These are phyloP conservation scores for Cristatella mucedo DNA, from an alignment of 2,888 invertebrate genomes.

Conservation along the genomic window DNA sequence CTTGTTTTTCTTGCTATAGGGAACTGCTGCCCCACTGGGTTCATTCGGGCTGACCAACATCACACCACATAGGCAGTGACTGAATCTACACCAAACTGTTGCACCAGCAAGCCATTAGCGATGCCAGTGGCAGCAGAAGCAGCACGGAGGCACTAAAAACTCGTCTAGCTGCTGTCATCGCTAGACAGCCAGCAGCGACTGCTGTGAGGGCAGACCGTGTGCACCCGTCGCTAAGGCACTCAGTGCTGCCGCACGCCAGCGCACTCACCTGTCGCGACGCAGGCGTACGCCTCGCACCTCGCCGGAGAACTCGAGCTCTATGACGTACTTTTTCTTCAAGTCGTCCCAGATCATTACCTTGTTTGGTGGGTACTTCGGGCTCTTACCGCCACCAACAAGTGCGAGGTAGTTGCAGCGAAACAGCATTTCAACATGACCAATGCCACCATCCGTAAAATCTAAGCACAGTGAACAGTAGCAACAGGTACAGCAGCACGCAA, in stretches of 20 bases:
- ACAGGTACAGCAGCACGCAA: too few species aligned
- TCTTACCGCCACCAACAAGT: conserved; percentile 78
- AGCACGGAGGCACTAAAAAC: too few species aligned
- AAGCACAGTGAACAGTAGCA: conserved; percentile 12
- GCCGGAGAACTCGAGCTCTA: conserved; percentile 80
- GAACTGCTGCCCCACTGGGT: too few species aligned
- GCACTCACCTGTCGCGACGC: conserved; percentile 55
- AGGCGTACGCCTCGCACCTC: conserved; percentile 81
- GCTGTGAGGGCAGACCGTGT: too few species aligned
- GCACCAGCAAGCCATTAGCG: too few species aligned
- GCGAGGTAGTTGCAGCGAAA: conserved; percentile 85
- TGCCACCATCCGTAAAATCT: conserved; percentile 79
- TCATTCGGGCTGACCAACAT: too few species aligned
- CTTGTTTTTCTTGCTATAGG: too few species aligned
- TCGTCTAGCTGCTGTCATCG: too few species aligned
- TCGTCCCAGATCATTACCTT: conserved; percentile 98
- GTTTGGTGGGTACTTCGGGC: conserved; percentile 79
- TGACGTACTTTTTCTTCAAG: conserved; percentile 78
- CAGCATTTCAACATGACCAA: conserved; percentile 89
- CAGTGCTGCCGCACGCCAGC: neutral
- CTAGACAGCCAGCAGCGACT: too few species aligned
- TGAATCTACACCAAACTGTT: too few species aligned
- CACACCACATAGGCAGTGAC: too few species aligned
- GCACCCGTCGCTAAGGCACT: neutral
- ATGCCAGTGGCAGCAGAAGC: too few species aligned